A percentile compares a stretch with the other conserved stretches of the same genome.
These are phyloP conservation scores for Tubiluchus corallicola DNA, from an alignment of 2,888 invertebrate genomes.

Conservation along the genomic window DNA sequence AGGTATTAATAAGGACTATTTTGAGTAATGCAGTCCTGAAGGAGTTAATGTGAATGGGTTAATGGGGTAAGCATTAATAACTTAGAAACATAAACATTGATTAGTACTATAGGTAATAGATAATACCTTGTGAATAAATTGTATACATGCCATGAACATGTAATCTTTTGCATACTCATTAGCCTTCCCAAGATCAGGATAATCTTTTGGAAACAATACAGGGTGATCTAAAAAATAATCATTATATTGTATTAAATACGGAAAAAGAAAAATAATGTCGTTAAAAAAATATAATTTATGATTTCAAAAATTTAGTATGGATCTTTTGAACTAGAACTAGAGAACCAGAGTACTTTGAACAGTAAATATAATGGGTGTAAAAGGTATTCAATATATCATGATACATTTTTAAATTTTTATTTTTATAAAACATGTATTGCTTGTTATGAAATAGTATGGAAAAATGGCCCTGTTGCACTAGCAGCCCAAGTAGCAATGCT, in stretches of 20 bases:
- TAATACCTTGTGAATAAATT: constrained; percentile 70
- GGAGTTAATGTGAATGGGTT: neutral
- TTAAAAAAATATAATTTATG: constrained; percentile 7
- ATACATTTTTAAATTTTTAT: no score
- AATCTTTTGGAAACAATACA: constrained; percentile 63
- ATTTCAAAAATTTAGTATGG: neutral
- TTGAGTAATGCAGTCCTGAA: constrained; percentile 6
- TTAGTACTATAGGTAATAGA: neutral
- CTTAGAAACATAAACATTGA: neutral
- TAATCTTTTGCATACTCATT: constrained; percentile 46
- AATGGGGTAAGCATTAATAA: neutral
- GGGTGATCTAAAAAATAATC: constrained; percentile 42
- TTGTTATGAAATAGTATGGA: no score
- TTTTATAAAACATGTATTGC: no score
- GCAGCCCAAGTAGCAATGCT: no score
- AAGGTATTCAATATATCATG: no score
- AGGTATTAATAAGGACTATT: neutral
- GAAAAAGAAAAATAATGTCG: constrained; percentile 7
- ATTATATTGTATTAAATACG: constrained; percentile 11
- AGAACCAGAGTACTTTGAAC: no score
- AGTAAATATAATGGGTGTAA: no score
- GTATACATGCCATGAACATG: constrained; percentile 80
- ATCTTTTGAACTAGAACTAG: no score
- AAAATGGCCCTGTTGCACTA: no score
- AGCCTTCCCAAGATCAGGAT: constrained; percentile 58